Conservation (phyloP, 2,888 invertebrate species). For the Drosophila quasianomalipes region DNA sequence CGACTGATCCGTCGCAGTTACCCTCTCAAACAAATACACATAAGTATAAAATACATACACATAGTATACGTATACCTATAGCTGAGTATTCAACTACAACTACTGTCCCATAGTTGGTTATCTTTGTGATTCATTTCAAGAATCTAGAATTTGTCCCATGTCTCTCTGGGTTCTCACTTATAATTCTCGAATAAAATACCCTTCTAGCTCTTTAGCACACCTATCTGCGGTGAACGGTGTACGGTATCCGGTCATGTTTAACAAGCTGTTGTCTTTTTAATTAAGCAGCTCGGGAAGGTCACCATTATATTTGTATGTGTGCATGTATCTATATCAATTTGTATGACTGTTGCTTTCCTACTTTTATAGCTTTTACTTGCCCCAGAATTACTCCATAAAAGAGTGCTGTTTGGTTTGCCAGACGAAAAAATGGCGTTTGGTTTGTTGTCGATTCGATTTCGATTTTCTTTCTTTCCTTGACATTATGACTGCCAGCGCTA, state of each 20-base stretch:
- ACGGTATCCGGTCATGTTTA: constrained; percentile 65
- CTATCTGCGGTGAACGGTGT: constrained; percentile 49
- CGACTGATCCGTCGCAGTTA: constrained; percentile 64
- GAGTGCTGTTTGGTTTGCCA: constrained; percentile 33
- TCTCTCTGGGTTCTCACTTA: constrained; percentile 33
- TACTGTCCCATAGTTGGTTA: constrained; percentile 44
- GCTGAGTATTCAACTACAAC: constrained; percentile 2
- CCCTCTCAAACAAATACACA: constrained; percentile 27
- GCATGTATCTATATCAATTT: constrained; percentile 22
- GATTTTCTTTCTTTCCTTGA: constrained; percentile 68
- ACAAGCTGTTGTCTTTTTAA: constrained; percentile 82
- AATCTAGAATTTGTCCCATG: constrained; percentile 49
- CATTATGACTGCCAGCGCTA: constrained; percentile 64
- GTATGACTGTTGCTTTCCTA: constrained; percentile 53
- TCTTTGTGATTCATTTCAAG: constrained; percentile 73
- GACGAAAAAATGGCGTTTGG: constrained; percentile 67
- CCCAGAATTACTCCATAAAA: constrained; percentile 32
- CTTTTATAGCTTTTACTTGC: constrained; percentile 38
- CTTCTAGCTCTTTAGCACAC: constrained; percentile 32
- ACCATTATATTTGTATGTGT: constrained; percentile 44
- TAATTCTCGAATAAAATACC: constrained; percentile 46
- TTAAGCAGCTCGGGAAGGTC: constrained; percentile 74
- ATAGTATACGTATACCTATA: constrained; percentile 1
- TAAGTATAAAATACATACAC: background rate
- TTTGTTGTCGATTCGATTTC: constrained; percentile 53